Evolutionary conservation across 2,888 invertebrate species (phyloP).

Genomic region (Scaptomyza parva): DNA sequence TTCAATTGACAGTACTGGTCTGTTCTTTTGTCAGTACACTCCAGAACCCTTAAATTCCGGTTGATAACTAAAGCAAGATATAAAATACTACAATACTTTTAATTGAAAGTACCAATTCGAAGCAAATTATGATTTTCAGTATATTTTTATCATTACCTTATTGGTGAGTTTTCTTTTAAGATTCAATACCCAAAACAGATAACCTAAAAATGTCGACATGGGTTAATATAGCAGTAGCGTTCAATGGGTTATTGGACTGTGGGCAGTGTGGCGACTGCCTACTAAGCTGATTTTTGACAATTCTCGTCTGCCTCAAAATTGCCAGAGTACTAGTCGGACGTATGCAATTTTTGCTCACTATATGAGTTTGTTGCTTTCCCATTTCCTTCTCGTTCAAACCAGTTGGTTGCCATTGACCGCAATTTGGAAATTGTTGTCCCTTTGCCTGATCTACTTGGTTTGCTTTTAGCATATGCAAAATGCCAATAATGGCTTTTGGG

Average conservation of each 20-base stretch:
- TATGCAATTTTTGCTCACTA: slow-evolving; percentile 63
- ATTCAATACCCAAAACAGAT: slow-evolving; percentile 2
- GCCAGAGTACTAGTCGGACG: slow-evolving; percentile 29
- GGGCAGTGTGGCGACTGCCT: slow-evolving; percentile 20
- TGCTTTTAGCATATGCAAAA: slow-evolving; percentile 62
- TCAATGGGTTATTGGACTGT: slow-evolving; percentile 11
- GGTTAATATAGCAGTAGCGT: slow-evolving; percentile 1
- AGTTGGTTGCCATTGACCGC: slow-evolving; percentile 55
- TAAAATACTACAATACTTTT: too few relatives aligned
- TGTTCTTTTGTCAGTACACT: too few relatives aligned
- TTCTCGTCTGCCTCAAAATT: slow-evolving; percentile 32
- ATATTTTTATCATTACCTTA: too few relatives aligned
- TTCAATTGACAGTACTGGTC: too few relatives aligned
- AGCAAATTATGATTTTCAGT: background rate
- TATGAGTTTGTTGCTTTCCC: slow-evolving; percentile 13
- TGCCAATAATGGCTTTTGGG: slow-evolving; percentile 67
- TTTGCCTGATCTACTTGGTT: slow-evolving; percentile 12
- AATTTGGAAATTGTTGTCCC: slow-evolving; percentile 47
- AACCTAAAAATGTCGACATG: background rate
- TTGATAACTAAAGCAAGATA: too few relatives aligned
- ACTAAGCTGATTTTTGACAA: slow-evolving; percentile 55
- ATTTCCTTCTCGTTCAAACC: background rate
- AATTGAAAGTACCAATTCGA: too few relatives aligned
- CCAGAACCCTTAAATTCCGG: too few relatives aligned
- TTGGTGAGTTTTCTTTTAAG: slow-evolving; percentile 5